Evolutionary conservation across 2,888 invertebrate genomes (phyloP).

Genomic region (Oligia fasciuncula): DNA sequence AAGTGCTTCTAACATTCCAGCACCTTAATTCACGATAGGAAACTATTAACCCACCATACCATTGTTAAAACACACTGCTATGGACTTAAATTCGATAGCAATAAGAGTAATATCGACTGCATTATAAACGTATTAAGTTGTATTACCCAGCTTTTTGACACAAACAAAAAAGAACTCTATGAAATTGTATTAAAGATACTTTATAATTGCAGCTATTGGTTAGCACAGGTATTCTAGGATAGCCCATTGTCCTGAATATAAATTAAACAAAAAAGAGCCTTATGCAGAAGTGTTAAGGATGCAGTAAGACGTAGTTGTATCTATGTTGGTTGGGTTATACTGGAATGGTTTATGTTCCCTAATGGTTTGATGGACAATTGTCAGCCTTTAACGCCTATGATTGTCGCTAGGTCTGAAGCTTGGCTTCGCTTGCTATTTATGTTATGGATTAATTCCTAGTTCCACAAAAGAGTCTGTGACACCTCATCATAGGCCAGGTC

Average conservation of each 20-base stretch:
- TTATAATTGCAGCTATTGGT: conserved; percentile 10
- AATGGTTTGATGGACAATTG: conserved; percentile 61
- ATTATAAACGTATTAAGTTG: not conserved
- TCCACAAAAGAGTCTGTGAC: not conserved
- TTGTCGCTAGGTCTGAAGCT: not conserved
- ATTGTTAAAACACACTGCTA: not conserved
- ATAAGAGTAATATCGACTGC: not conserved
- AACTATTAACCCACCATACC: conserved; percentile 48
- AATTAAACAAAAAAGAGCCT: conserved; percentile 11
- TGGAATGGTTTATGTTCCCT: conserved; percentile 29
- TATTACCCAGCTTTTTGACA: not conserved
- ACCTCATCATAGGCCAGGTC: not conserved
- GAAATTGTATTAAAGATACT: not conserved
- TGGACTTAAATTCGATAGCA: not conserved
- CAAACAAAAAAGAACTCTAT: conserved; percentile 25
- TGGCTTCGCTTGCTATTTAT: conserved; percentile 25
- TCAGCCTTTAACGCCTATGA: conserved; percentile 40
- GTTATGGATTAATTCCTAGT: not conserved
- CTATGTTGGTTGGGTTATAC: not conserved
- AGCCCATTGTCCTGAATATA: not conserved
- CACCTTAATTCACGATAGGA: conserved; percentile 64
- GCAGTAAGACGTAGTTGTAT: not conserved
- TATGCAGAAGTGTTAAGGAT: not conserved
- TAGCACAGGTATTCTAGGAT: conserved; percentile 3
- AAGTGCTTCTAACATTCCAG: conserved; percentile 75